A percentile compares a stretch with the other conserved stretches of the same genome.
phyloP scores from a whole-genome alignment of 2,888 invertebrate genomes.

The Sericinus montela region DNA sequence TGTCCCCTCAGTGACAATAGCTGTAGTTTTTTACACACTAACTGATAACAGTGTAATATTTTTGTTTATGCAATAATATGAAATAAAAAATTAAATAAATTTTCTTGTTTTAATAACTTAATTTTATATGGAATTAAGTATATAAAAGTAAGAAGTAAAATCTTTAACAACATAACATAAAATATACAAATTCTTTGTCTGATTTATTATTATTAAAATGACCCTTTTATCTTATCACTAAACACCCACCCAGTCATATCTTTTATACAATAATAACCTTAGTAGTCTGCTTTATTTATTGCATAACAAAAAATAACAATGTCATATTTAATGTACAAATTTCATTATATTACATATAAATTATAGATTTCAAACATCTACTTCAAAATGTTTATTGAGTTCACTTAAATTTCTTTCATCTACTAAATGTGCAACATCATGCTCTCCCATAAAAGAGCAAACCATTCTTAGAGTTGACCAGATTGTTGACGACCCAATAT shows the following conservation, averaged over 20 bases:
- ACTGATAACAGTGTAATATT: constrained; percentile 13
- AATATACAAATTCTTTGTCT: no score
- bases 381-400: constrained; percentile 77
- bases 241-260: neutral
- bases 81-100: no score
- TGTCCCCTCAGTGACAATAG: constrained; percentile 83
- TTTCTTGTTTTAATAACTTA: no score
- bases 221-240: neutral
- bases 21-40: constrained; percentile 87
- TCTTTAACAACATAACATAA: no score
- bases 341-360: no score
- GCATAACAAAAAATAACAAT: no score
- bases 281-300: no score
- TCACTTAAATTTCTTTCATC: constrained; percentile 80
- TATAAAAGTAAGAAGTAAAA: no score
- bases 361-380: constrained; percentile 32
- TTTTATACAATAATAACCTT: neutral
- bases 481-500: constrained; percentile 91
- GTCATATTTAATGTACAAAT: no score
- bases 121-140: no score
- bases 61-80: no score
- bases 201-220: no score
- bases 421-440: constrained; percentile 80
- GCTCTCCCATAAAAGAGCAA: constrained; percentile 87
- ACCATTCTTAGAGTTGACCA: constrained; percentile 96